Percentiles rank a stretch among this genome's conserved stretches.
phyloP scores from a whole-genome alignment of 2,797 vertebrate species.

The Melanotaenia trifasciata region DNA sequence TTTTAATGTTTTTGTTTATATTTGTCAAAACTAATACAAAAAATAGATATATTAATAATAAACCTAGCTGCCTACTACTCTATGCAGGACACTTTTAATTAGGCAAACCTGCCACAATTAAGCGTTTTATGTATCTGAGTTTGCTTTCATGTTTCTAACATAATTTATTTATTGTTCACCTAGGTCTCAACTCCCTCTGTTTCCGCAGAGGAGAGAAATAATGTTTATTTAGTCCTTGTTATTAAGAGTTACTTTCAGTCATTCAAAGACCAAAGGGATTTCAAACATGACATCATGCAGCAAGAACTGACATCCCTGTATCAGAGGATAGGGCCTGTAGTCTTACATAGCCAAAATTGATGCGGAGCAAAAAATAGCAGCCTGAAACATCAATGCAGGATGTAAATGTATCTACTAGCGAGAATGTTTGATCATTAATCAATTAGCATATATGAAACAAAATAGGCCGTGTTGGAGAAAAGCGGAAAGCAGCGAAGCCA shows the following conservation, averaged over 20 bases:
- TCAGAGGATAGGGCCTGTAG: slow-evolving; percentile 59
- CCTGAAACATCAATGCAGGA: slow-evolving; percentile 75
- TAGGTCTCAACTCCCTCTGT: slow-evolving; percentile 5
- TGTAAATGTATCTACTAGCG: slow-evolving; percentile 75
- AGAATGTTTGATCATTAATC: slow-evolving; percentile 78
- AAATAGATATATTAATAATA: slow-evolving; percentile 11
- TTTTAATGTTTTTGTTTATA: not conserved
- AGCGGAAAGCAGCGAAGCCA: slow-evolving; percentile 38
- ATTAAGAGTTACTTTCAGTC: slow-evolving; percentile 60
- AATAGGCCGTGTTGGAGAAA: slow-evolving; percentile 60
- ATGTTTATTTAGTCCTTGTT: slow-evolving; percentile 61
- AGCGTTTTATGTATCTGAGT: slow-evolving; percentile 32
- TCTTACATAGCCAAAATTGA: slow-evolving; percentile 64
- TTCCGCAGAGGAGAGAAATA: slow-evolving; percentile 30
- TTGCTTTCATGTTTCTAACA: slow-evolving; percentile 54
- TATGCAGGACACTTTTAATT: not conserved
- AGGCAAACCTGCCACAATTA: slow-evolving; percentile 38
- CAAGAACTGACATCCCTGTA: slow-evolving; percentile 54
- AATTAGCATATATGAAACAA: slow-evolving; percentile 82
- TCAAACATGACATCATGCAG: slow-evolving; percentile 67
- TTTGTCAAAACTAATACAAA: not conserved
- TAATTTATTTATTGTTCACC: slow-evolving; percentile 60
- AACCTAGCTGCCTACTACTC: not conserved
- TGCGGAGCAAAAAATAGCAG: slow-evolving; percentile 72
- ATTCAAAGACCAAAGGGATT: slow-evolving; percentile 57